Conservation (phyloP, 2,113 vertebrate species). For the Panurus biarmicus region DNA sequence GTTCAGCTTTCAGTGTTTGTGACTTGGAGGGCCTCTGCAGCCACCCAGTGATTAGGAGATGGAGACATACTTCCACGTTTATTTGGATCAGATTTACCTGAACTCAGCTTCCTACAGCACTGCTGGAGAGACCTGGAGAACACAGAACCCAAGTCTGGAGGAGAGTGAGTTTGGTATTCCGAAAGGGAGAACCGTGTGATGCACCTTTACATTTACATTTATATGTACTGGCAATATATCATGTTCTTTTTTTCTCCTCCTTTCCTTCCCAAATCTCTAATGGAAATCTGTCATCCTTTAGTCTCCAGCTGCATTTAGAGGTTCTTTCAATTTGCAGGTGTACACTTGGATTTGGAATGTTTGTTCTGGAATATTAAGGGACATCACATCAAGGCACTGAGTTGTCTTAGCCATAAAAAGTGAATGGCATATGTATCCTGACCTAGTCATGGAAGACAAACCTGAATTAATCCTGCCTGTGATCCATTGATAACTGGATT, state of each 20-base stretch:
- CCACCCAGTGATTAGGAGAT: background rate
- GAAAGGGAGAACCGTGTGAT: background rate
- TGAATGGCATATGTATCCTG: background rate
- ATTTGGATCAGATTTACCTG: background rate
- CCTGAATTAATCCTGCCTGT: background rate
- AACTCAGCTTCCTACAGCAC: background rate
- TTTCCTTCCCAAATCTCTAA: background rate
- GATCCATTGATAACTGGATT: background rate
- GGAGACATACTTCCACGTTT: background rate
- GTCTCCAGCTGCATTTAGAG: background rate
- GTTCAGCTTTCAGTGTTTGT: background rate
- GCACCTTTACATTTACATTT: background rate
- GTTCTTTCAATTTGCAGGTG: background rate
- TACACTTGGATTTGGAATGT: background rate
- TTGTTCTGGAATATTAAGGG: conserved; percentile 1
- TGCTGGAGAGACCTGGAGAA: background rate
- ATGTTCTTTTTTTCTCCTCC: background rate
- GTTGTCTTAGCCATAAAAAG: background rate
- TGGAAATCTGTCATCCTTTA: background rate
- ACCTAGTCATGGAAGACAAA: background rate
- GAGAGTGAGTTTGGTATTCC: background rate
- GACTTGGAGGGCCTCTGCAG: background rate
- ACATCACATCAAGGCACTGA: background rate
- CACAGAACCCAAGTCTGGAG: background rate
- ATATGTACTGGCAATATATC: background rate